Conservation (phyloP, 2,113 vertebrate genomes). For the Anguilla japonica region DNA sequence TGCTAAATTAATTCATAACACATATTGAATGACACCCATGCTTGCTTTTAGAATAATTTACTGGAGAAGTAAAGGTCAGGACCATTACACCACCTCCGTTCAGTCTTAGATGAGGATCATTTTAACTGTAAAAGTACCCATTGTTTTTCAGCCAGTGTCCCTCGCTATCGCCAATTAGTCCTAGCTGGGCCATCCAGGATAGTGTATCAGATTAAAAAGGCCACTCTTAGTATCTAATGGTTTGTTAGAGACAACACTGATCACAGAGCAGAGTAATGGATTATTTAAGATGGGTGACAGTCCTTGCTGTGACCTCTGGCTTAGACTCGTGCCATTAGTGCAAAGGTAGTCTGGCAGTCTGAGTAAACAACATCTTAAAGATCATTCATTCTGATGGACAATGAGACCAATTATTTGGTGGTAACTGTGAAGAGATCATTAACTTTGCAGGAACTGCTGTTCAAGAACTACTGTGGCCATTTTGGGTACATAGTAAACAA, state of each 20-base stretch:
- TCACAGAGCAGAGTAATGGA: slow-evolving; percentile 1
- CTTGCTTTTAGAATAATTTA: background rate
- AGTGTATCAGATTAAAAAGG: slow-evolving; percentile 17
- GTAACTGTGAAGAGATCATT: slow-evolving; percentile 30
- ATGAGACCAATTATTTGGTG: slow-evolving; percentile 16
- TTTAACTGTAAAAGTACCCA: slow-evolving; percentile 9
- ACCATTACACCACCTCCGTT: background rate
- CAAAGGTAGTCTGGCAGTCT: slow-evolving; percentile 11
- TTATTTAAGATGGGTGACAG: slow-evolving; percentile 9
- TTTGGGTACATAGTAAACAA: background rate
- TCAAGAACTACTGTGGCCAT: slow-evolving; percentile 25
- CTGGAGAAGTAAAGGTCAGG: background rate
- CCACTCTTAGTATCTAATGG: slow-evolving; percentile 16
- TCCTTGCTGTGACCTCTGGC: slow-evolving; percentile 16
- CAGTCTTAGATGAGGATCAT: background rate
- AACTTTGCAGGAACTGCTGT: slow-evolving; percentile 43
- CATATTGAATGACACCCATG: background rate
- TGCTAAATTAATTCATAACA: background rate
- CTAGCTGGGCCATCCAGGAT: slow-evolving; percentile 3
- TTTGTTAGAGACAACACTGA: background rate
- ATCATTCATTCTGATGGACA: slow-evolving; percentile 13
- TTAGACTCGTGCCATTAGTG: slow-evolving; percentile 10
- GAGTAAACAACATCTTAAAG: background rate
- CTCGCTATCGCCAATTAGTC: slow-evolving; percentile 17
- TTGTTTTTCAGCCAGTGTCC: slow-evolving; percentile 1